Percentiles rank a stretch among this genome's conserved stretches.
Conservation (phyloP, 92 coral and sea anemone species). For the Phenganax stokvisi region DNA sequence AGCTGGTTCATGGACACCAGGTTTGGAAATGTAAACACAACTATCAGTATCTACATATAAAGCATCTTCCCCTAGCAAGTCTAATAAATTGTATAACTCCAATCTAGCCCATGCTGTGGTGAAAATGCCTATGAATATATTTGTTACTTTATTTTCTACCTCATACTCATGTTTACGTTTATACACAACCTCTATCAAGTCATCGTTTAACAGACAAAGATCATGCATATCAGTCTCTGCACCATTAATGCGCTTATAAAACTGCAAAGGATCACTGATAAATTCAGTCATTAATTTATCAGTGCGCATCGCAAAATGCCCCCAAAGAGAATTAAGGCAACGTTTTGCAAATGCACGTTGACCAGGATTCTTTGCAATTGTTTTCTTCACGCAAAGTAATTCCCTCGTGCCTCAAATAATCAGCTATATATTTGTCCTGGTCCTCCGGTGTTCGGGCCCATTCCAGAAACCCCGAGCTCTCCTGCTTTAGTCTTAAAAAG, state of each 20-base stretch:
- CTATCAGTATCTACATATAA: slow-evolving; percentile 40
- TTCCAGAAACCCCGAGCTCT: slow-evolving; percentile 30
- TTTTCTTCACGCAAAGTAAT: too few species aligned
- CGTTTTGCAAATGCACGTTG: too few species aligned
- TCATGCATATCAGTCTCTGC: slow-evolving; percentile 42
- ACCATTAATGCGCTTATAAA: slow-evolving; percentile 40
- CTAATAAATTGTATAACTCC: slow-evolving; percentile 37
- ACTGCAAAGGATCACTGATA: slow-evolving; percentile 23
- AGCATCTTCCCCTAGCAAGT: slow-evolving; percentile 22
- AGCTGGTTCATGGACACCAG: slow-evolving; percentile 16
- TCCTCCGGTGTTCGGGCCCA: slow-evolving; percentile 33
- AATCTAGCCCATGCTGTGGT: slow-evolving; percentile 56
- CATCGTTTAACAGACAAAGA: slow-evolving; percentile 42
- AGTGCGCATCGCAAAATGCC: slow-evolving; percentile 25
- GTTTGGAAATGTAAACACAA: slow-evolving; percentile 25
- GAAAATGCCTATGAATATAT: slow-evolving; percentile 50
- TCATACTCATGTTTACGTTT: slow-evolving; percentile 45
- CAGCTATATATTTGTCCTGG: slow-evolving; percentile 17
- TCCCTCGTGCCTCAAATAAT: slow-evolving; percentile 10
- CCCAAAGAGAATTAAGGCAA: too few species aligned
- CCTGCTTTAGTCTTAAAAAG: slow-evolving; percentile 46
- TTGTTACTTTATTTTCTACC: slow-evolving; percentile 38
- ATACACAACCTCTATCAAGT: slow-evolving; percentile 47
- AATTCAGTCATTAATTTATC: slow-evolving; percentile 40
- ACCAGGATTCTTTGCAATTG: too few species aligned